Evolutionary conservation across 2,888 invertebrate genomes (phyloP), one percentile per base, ranked within the genome.

Genomic region (Plutella xylostella): DNA sequence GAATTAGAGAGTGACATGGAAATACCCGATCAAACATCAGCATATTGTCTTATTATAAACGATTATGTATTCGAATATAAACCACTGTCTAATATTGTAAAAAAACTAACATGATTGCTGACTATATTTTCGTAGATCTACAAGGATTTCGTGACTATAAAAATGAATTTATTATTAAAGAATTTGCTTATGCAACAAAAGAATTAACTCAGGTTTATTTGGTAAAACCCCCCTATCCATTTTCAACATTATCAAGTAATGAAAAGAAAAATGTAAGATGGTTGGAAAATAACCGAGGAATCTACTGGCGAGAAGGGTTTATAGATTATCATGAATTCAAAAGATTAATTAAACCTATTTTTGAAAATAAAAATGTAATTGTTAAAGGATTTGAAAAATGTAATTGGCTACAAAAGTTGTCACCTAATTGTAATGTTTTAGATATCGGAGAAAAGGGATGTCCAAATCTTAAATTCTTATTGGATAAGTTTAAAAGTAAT

Each of bases 21-120:
- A 12, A 39, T 39, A 15, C 22, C 39, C 14, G 25, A 39, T 39
- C 39, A 39, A 39, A 39, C 39, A 7, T 25, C 39, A 7, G 39
- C 39, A 3, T 39, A 39, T 22, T 39, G 39, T 39, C 22, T 39
- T 4, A 39, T 39, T 21, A 14, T 39, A 5, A 39, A 39, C 22
- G 39, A 39, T 14, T 22, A 14, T 39, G n/a, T 39, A 11, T 14
- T 39, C 12, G 39, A 39, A 21, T 39, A 39, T 39, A 39, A 39
- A 21, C 39, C 34, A 34, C 14, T 34, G 9, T 34, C 34, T 14
- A 34, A 34, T 14, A 34, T 34, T 17, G 34, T 34, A 17, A 6
- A 34, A 34, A 34, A 34, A 14, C 28, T 34, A 17, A n/a, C 34
- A 34, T 34, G 34, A 14, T 6, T 34, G 17, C 11, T n/a, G 34